Conservation (phyloP, 2,797 vertebrate species). For the Rhinichthys osculus region DNA sequence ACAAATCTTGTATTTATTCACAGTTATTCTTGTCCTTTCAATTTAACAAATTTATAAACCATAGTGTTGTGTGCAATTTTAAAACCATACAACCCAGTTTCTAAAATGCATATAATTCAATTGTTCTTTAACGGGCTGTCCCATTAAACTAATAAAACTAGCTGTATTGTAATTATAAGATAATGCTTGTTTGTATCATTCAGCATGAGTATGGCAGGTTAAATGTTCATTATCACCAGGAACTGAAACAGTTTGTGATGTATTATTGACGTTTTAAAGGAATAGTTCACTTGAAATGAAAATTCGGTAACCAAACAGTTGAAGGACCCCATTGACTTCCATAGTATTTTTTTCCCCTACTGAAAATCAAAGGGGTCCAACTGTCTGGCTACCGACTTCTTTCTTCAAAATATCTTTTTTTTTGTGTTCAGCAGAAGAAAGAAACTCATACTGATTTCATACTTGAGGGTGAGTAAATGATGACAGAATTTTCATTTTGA, state of each 20-base stretch:
- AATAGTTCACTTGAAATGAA: too few species aligned
- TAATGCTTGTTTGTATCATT: not conserved
- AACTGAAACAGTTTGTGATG: too few species aligned
- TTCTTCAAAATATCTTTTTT: too few species aligned
- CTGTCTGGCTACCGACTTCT: too few species aligned
- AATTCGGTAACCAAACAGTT: too few species aligned
- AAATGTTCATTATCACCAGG: not conserved
- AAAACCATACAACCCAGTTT: not conserved
- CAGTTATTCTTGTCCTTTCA: not conserved
- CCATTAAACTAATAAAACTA: not conserved
- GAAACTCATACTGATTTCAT: too few species aligned
- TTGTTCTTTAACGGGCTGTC: not conserved
- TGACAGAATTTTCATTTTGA: too few species aligned
- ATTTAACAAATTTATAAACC: not conserved
- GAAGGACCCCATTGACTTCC: too few species aligned
- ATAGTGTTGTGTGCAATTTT: not conserved
- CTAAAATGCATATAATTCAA: not conserved
- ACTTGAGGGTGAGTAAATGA: too few species aligned
- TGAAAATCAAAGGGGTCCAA: too few species aligned
- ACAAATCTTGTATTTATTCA: not conserved
- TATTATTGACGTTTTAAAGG: not conserved
- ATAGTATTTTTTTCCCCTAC: too few species aligned
- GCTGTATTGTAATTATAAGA: not conserved
- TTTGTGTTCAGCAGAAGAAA: too few species aligned
- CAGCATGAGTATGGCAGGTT: not conserved